These are phyloP conservation scores for Neostethus bicornis DNA, from an alignment of 2,797 vertebrate species.

Conservation along the genomic window DNA sequence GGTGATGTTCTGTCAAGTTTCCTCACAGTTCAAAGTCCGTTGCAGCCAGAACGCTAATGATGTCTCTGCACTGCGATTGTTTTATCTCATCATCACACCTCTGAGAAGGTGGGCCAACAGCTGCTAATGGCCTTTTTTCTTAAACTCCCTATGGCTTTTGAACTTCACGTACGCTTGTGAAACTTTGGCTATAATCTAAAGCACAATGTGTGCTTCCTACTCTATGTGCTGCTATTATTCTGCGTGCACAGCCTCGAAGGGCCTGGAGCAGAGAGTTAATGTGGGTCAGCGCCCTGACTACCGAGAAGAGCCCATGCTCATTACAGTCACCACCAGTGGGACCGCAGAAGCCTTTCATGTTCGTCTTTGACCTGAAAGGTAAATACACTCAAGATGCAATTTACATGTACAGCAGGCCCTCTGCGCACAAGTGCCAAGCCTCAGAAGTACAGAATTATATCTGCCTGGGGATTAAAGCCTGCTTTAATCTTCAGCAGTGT, in stretches of 20 bases:
- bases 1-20: neutral
- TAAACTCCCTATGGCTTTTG: conserved; percentile 44
- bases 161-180: conserved; percentile 45
- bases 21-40: conserved; percentile 7
- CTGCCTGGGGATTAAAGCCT: conserved; percentile 17
- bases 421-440: conserved; percentile 19
- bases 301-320: conserved; percentile 51
- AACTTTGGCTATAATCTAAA: conserved; percentile 49
- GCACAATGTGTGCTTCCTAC: conserved; percentile 37
- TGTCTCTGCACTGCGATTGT: conserved; percentile 10
- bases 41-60: conserved; percentile 14
- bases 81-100: conserved; percentile 6
- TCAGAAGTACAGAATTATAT: conserved; percentile 27
- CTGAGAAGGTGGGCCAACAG: conserved; percentile 29
- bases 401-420: conserved; percentile 41
- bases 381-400: conserved; percentile 54
- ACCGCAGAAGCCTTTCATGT: conserved; percentile 55
- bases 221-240: conserved; percentile 49
- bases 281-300: conserved; percentile 65
- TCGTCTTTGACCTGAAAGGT: conserved; percentile 64
- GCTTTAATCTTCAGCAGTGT: conserved; percentile 25
- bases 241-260: conserved; percentile 31
- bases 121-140: conserved; percentile 34
- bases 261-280: conserved; percentile 53
- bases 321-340: conserved; percentile 49